Base-by-base conservation (phyloP, 2,113 vertebrate species). In the Carassius carassius region DNA sequence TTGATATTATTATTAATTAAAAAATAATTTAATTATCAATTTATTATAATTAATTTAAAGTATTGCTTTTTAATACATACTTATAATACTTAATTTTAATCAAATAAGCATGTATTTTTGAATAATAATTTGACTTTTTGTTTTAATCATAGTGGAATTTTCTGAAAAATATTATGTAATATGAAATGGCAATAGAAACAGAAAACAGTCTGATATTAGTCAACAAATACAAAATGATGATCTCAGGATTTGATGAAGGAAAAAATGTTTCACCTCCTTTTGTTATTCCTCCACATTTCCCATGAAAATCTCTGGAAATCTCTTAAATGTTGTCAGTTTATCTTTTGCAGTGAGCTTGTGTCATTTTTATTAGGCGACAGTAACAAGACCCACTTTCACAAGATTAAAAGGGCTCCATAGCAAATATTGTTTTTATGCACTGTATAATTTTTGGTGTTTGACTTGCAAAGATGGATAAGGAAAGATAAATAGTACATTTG, bases 241-340 rank as follows among this genome's bases (percentile, higher is more conserved):
- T 75, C 7, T 10, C n/a, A 74, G 7, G n/a, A 56, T 56, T 25
- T 70, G n/a, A n/a, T n/a, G n/a, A n/a, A n/a, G n/a, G 9, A 2
- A 35, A 21, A 77, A 12, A 35, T 60, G 75, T 54, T 41, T 9
- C 1, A 74, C 47, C 32, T 81, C 19, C 16, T 87, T 87, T 90
- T 88, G 86, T 85, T 89, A 85, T 75, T 81, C 69, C 44, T 84
- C 63, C 73, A 65, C 56, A 67, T 70, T 93, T 87, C 86, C 76
- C 65, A n/a, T 62, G n/a, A 11, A 90, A 90, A 91, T 88, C 89
- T 91, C 89, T 86, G 21, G 82, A 70, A 54, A 83, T 62, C 82
- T 79, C 82, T 83, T 90, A 81, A 82, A 80, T 3, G 86, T 89
- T 88, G 81, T 81, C 80, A 81, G 58, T 67, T 70, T 49, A 70